Evolutionary conservation across 2,888 invertebrate genomes (phyloP), one percentile per base, ranked within the genome.

Genomic region (Aporophyla nigra): DNA sequence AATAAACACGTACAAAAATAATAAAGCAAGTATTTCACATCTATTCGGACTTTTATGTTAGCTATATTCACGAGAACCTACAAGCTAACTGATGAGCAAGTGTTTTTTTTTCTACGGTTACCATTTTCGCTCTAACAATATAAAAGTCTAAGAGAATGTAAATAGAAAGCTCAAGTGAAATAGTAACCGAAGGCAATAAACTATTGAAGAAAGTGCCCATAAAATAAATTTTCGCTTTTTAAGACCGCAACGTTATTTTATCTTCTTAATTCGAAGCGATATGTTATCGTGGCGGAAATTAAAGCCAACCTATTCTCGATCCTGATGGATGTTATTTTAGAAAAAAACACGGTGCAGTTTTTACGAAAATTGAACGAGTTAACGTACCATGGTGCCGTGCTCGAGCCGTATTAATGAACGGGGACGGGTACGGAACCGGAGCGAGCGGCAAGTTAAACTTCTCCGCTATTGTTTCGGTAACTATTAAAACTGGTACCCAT

Each of bases 391-490:
- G 72, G 78, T 78, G 78, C 83, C 83, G 71, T 58, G 83, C 85
- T 83, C 75, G 85, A 83, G 86, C 78, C 85, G 76, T 87, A 90
- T 92, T 92, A 93, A 92, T 90, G 89, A 91, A 88, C 83, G 78
- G 78, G 71, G 74, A 68, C 58, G 80, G 71, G 82, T 76, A 76
- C 71, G 79, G 80, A 83, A 79, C 77, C 82, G 80, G 75, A 83
- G 82, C 83, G 84, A 65, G 80, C 84, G 78, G 82, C 86, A 83
- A 87, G 88, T 84, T 90, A 92, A 95, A 94, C 92, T 94, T 93
- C 86, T 83, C 80, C 88, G 88, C 91, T 92, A 92, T 94, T 94
- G 94, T 95, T 94, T 92, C 89, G 88, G 85, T 80, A 93, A 91
- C 91, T 91, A 90, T 88, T 86, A 89, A 88, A 88, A 88, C 87